Evolutionary conservation across 2,888 invertebrate genomes (phyloP).

Genomic region (Drosophila subquinaria): DNA sequence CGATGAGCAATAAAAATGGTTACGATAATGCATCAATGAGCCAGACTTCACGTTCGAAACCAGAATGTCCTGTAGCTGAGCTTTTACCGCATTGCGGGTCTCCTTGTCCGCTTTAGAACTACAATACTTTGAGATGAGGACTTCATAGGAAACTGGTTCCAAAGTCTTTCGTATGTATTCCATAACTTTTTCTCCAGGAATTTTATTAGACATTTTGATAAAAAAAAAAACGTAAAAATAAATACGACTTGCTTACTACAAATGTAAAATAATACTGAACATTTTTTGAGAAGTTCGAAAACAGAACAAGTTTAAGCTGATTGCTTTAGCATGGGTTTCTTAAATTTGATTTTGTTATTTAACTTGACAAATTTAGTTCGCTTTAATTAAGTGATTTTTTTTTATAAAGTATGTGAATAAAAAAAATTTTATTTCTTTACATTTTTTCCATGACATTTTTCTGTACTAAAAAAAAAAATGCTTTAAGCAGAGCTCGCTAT

Average conservation of each 20-base stretch:
- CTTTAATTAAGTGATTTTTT: too few species aligned
- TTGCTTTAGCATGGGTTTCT: background rate
- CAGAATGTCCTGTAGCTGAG: conserved; percentile 1
- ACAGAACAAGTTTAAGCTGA: background rate
- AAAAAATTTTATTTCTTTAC: background rate
- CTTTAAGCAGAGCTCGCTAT: background rate
- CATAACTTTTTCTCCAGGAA: background rate
- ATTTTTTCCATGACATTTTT: background rate
- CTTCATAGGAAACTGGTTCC: background rate
- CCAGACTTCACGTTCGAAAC: background rate
- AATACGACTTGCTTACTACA: background rate
- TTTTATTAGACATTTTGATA: conserved; percentile 5
- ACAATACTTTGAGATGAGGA: conserved; percentile 8
- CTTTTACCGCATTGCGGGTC: background rate
- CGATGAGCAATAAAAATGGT: background rate
- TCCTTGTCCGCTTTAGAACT: conserved; percentile 1
- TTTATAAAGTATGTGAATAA: background rate
- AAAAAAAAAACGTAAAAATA: background rate
- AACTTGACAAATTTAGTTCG: too few species aligned
- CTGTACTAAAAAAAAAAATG: background rate
- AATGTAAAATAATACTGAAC: background rate
- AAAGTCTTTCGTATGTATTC: conserved; percentile 4
- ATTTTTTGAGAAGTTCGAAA: background rate
- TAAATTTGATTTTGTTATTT: background rate
- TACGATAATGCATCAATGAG: conserved; percentile 2